These are phyloP conservation scores for Brachionus rubens DNA, from an alignment of 1,140 invertebrate species.

Conservation along the genomic window DNA sequence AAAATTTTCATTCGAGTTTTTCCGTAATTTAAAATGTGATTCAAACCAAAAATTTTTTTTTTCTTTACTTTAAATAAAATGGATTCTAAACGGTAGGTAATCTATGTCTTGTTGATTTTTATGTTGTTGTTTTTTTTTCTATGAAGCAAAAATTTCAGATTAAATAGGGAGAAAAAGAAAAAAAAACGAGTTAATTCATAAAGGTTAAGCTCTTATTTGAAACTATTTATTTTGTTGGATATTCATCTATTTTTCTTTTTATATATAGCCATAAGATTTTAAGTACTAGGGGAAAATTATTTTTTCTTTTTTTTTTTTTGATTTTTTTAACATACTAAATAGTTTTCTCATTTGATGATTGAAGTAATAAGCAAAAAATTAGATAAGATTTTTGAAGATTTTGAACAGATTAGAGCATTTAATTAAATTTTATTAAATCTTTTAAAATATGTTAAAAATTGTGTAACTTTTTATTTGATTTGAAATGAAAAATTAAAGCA, in stretches of 20 bases:
- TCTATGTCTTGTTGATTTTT: no score
- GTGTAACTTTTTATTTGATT: neutral
- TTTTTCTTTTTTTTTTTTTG: neutral
- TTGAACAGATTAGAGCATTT: no score
- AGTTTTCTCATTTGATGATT: neutral
- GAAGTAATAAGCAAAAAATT: no score
- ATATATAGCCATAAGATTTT: neutral
- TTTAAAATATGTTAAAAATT: neutral
- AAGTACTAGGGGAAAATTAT: neutral
- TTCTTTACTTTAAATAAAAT: no score
- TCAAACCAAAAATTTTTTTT: no score
- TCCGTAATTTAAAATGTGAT: no score
- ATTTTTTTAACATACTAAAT: neutral
- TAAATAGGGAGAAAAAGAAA: neutral
- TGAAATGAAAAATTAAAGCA: neutral
- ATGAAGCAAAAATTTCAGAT: neutral
- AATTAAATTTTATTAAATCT: no score
- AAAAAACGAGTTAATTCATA: slow-evolving; percentile 17
- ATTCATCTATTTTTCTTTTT: no score
- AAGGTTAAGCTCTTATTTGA: slow-evolving; percentile 41
- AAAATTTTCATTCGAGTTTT: no score
- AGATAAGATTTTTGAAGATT: no score
- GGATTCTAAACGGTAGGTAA: no score
- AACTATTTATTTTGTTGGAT: neutral
- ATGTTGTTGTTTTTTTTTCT: slow-evolving; percentile 19